phyloP scores from a whole-genome alignment of 2,797 vertebrate genomes.

The Coregonus sp. region DNA sequence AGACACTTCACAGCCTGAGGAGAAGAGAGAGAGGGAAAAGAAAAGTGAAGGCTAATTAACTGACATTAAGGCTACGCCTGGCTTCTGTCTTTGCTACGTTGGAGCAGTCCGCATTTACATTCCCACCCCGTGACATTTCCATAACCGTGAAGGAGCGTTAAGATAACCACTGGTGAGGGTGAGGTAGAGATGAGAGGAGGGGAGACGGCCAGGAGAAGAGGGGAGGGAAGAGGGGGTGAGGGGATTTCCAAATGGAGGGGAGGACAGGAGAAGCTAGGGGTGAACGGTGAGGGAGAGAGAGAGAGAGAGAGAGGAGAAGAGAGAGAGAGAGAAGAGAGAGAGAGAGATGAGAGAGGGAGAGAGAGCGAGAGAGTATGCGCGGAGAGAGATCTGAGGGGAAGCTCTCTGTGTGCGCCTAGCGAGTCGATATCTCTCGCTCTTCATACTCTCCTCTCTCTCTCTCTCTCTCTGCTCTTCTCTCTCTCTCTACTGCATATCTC shows the following conservation, averaged over 20 bases:
- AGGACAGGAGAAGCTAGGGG: background rate
- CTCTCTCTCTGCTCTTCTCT: no score
- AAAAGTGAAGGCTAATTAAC: slow-evolving; percentile 39
- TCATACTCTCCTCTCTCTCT: no score
- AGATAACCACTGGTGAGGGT: background rate
- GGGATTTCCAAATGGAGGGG: background rate
- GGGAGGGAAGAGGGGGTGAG: background rate
- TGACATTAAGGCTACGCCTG: slow-evolving; percentile 30
- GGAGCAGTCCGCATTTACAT: background rate
- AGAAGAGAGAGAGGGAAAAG: background rate
- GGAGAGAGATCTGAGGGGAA: no score
- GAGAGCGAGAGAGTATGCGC: background rate
- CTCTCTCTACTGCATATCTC: no score
- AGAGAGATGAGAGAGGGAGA: background rate
- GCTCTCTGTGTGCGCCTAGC: no score
- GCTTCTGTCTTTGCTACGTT: slow-evolving; percentile 7
- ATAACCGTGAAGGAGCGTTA: slow-evolving; percentile 22
- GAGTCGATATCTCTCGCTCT: no score
- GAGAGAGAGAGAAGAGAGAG: slow-evolving; percentile 6
- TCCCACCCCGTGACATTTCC: slow-evolving; percentile 32
- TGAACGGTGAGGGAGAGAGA: background rate
- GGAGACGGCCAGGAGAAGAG: background rate
- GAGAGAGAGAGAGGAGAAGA: background rate
- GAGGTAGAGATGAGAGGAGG: background rate
- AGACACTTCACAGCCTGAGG: slow-evolving; percentile 28